Evolutionary conservation across 2,888 invertebrate species (phyloP).

Genomic region (Pheosia gnoma): DNA sequence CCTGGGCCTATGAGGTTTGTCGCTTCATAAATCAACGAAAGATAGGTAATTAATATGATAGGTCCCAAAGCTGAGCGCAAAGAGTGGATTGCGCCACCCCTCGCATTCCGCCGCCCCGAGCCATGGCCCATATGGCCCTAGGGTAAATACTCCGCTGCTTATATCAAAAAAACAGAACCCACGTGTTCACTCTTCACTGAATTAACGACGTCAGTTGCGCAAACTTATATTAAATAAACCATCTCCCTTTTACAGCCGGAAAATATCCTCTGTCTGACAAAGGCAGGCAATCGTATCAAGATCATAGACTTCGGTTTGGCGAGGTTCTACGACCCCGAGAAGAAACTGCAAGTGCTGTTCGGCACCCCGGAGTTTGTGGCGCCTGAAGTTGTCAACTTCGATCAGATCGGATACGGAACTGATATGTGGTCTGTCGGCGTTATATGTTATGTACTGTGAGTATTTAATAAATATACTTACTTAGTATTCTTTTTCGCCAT

Average conservation of each 20-base stretch:
- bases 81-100: too few relatives aligned
- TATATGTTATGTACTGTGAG: constrained; percentile 99
- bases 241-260: constrained; percentile 89
- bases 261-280: constrained; percentile 98
- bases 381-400: constrained; percentile 99
- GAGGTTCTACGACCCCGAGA: constrained; percentile 94
- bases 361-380: constrained; percentile 99
- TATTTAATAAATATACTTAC: constrained; percentile 46
- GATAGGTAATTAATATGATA: too few relatives aligned
- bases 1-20: too few relatives aligned
- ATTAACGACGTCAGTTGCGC: too few relatives aligned
- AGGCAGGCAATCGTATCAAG: constrained; percentile 98
- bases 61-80: too few relatives aligned
- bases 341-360: constrained; percentile 96
- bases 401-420: constrained; percentile 96
- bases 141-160: too few relatives aligned
- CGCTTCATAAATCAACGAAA: too few relatives aligned
- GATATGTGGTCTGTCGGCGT: constrained; percentile 99
- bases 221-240: not conserved
- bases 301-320: constrained; percentile 99
- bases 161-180: too few relatives aligned
- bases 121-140: too few relatives aligned
- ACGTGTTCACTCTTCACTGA: too few relatives aligned
- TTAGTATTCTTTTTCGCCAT: too few relatives aligned
- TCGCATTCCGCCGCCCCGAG: too few relatives aligned